Evolutionary conservation across 2,888 invertebrate genomes (phyloP).

Genomic region (Acronicta alni): DNA sequence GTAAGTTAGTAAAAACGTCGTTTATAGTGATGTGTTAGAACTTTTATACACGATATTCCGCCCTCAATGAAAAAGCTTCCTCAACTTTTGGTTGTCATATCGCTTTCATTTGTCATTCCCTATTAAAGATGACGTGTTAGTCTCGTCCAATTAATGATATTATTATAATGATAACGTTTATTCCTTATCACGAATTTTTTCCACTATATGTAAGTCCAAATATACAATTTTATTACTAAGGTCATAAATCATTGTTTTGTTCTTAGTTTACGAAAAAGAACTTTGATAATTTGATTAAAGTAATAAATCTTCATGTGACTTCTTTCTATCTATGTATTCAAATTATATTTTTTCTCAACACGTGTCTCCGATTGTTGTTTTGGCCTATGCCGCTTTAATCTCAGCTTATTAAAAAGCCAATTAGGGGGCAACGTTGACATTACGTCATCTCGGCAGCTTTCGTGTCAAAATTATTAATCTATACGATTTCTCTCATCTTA

Average conservation of each 20-base stretch:
- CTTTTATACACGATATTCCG: neutral
- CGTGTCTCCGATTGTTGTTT: conserved; percentile 41
- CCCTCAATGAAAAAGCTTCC: too few species aligned
- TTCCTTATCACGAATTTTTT: too few species aligned
- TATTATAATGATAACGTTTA: too few species aligned
- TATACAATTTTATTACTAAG: neutral
- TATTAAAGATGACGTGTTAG: too few species aligned
- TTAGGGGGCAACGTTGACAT: conserved; percentile 41
- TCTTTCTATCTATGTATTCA: conserved; percentile 17
- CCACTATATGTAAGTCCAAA: neutral
- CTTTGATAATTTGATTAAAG: neutral
- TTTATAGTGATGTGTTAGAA: too few species aligned
- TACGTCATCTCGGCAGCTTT: conserved; percentile 50
- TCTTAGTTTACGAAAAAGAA: neutral
- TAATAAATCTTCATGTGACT: neutral
- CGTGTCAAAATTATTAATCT: conserved; percentile 61
- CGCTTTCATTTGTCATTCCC: too few species aligned
- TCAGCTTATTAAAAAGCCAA: conserved; percentile 55
- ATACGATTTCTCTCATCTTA: conserved; percentile 53
- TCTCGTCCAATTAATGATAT: too few species aligned
- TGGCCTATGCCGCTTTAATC: conserved; percentile 42
- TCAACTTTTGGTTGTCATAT: too few species aligned
- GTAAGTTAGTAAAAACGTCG: too few species aligned
- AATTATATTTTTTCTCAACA: conserved; percentile 24
- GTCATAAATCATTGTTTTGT: too few species aligned